Evolutionary conservation across 2,113 vertebrate genomes (phyloP).

Genomic region (Rhipidura dahli): DNA sequence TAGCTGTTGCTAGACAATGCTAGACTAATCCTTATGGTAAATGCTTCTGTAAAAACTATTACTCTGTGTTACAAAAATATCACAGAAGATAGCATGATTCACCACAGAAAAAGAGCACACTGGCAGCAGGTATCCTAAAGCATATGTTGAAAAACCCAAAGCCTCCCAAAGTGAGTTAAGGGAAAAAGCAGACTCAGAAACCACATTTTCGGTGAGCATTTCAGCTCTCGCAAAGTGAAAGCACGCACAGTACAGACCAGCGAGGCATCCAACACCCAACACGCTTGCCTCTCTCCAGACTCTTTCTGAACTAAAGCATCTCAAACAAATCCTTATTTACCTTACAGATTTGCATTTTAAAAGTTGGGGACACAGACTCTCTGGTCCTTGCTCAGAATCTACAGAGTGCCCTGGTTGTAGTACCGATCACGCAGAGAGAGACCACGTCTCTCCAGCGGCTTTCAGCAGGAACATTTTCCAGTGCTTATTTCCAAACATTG

Average conservation of each 20-base stretch:
- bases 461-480: background rate
- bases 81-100: background rate
- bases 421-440: rapidly evolving
- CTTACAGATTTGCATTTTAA: constrained; percentile 35
- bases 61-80: background rate
- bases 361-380: background rate
- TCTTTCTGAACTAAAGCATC: background rate
- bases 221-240: background rate
- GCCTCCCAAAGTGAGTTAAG: background rate
- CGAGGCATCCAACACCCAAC: background rate
- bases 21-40: background rate
- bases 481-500: background rate
- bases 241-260: background rate
- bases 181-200: background rate
- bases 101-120: background rate
- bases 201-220: rapidly evolving
- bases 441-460: background rate
- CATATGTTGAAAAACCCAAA: background rate
- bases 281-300: background rate
- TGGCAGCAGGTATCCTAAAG: background rate
- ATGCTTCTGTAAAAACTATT: background rate
- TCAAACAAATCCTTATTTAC: constrained; percentile 49
- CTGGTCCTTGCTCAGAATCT: background rate
- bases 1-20: background rate
- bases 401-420: background rate